Percentiles rank a stretch among this genome's conserved stretches.
Conservation (phyloP, 1,140 invertebrate species). For the Penaeus chinensis region DNA sequence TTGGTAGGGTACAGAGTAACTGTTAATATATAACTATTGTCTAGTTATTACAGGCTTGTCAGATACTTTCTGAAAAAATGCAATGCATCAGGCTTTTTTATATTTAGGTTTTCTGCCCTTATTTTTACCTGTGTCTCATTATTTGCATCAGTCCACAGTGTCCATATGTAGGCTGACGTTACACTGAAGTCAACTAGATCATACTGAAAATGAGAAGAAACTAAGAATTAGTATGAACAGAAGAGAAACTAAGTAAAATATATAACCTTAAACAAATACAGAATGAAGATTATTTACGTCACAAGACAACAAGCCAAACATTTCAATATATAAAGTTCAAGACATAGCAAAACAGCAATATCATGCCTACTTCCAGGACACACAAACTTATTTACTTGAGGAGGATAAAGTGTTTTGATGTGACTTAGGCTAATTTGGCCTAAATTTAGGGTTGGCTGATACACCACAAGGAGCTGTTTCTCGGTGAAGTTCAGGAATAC, state of each 20-base stretch:
- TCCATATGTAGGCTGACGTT: constrained; percentile 31
- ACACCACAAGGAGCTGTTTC: constrained; percentile 48
- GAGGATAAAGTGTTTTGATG: constrained; percentile 51
- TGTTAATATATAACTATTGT: too few species aligned
- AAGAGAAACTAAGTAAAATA: not conserved
- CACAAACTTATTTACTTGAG: constrained; percentile 29
- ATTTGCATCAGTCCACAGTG: constrained; percentile 42
- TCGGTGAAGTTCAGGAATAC: constrained; percentile 50
- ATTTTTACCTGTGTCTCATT: constrained; percentile 44
- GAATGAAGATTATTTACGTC: too few species aligned
- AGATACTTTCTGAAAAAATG: too few species aligned
- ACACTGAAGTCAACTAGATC: constrained; percentile 49
- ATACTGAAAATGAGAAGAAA: constrained; percentile 18
- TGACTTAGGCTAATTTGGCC: constrained; percentile 36
- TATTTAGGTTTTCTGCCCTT: not conserved
- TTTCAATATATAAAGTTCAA: not conserved
- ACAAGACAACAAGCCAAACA: too few species aligned
- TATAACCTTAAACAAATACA: not conserved
- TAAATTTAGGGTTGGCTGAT: constrained; percentile 31
- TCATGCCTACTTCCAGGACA: not conserved
- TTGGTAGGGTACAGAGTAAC: too few species aligned
- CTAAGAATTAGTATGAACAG: not conserved
- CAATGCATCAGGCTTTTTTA: too few species aligned
- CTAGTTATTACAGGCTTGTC: too few species aligned
- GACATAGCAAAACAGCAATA: not conserved